These are phyloP conservation scores for Hypomecis punctinalis DNA, from an alignment of 2,888 invertebrate species.

Conservation along the genomic window DNA sequence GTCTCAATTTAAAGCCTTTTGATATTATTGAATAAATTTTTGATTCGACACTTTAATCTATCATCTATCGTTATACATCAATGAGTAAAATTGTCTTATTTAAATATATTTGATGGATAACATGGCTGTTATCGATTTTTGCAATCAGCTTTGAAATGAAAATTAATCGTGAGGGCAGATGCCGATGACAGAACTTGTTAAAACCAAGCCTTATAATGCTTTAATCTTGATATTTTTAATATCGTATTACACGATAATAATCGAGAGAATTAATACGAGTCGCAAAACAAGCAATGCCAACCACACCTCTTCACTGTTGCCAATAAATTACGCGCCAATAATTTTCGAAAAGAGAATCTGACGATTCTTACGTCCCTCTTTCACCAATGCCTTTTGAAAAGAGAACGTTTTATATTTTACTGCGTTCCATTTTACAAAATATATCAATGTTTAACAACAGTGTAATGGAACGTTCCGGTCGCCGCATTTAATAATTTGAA, in stretches of 20 bases:
- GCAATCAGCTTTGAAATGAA: conserved; percentile 10
- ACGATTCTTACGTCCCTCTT: conserved; percentile 30
- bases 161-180: conserved; percentile 25
- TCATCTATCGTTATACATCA: too few species aligned
- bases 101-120: background rate
- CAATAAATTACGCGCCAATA: conserved; percentile 55
- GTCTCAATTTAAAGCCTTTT: background rate
- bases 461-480: conserved; percentile 56
- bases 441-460: conserved; percentile 63
- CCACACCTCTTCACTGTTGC: conserved; percentile 54
- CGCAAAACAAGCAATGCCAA: conserved; percentile 55
- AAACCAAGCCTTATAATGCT: conserved; percentile 29
- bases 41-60: background rate
- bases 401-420: conserved; percentile 37
- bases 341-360: conserved; percentile 45
- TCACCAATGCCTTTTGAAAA: conserved; percentile 48
- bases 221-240: conserved; percentile 45
- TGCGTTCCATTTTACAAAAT: conserved; percentile 42
- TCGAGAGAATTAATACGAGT: conserved; percentile 51
- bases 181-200: conserved; percentile 37
- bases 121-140: conserved; percentile 3
- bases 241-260: conserved; percentile 46
- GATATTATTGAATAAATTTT: background rate
- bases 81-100: background rate
- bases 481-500: conserved; percentile 65